Conservation (phyloP, 1,140 invertebrate genomes). For the Achroia grisella region DNA sequence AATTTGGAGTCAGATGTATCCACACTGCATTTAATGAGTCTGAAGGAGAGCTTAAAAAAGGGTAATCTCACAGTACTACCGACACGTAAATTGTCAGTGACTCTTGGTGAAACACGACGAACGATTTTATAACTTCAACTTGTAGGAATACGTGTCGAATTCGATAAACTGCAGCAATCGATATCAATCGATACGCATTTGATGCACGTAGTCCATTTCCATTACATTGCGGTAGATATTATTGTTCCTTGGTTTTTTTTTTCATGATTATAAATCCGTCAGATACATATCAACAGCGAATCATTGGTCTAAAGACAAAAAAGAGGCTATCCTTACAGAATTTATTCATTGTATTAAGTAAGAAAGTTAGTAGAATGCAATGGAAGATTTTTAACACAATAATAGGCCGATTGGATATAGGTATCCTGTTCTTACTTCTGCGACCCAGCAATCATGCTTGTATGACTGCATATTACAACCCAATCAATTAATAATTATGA, state of each 20-base stretch:
- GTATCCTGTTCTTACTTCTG: too few relatives aligned
- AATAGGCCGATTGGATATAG: too few relatives aligned
- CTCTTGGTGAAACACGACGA: not conserved
- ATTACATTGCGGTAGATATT: conserved; percentile 1
- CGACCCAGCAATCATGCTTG: too few relatives aligned
- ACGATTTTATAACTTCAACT: not conserved
- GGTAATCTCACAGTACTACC: conserved; percentile 33
- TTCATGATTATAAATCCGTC: too few relatives aligned
- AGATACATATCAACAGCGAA: not conserved
- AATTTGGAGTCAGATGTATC: conserved; percentile 16
- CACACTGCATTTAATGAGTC: conserved; percentile 5
- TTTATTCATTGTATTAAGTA: not conserved
- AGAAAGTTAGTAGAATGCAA: not conserved
- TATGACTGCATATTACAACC: too few relatives aligned
- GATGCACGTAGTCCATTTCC: conserved; percentile 1
- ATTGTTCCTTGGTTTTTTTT: not conserved
- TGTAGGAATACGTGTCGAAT: not conserved
- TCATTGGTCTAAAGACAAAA: not conserved
- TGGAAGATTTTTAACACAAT: not conserved
- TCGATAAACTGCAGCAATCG: not conserved
- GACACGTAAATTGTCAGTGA: conserved; percentile 24
- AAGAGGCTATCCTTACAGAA: not conserved
- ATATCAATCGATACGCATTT: not conserved
- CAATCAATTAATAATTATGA: too few relatives aligned
- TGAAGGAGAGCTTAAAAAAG: not conserved